Evolutionary conservation across 1,140 invertebrate genomes (phyloP), one percentile per base, ranked within the genome.

Genomic region (Aphaenogaster floridana): DNA sequence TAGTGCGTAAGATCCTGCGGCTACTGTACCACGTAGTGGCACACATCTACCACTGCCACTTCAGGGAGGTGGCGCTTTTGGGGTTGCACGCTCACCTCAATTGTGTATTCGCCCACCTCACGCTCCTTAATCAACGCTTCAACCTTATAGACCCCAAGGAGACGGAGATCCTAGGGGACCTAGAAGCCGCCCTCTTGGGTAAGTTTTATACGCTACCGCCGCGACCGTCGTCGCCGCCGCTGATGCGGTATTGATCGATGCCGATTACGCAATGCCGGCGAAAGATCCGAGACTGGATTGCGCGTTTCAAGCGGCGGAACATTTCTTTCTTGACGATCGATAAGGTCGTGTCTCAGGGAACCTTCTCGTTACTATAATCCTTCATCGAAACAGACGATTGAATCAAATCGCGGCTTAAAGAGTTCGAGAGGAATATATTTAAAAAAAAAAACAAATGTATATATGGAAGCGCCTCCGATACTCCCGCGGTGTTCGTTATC

Each of bases 41-140:
- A 94, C 99, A 99, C 96, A 97, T 99, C 94, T 99, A 99, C 96
- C 98, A 99, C 96, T 98, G 98, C 96, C 99, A 99, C 97, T 99
- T 99, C 96, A 97, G 98, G 96, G 98, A 99, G 96, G 97, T 99
- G 92, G 97, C 98, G 92, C 96, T 98, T 91, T 97, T 99, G 94
- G 97, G 98, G 92, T 96, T 99, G 92, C 98, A 99, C 96, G 97
- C 98, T 93, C 98, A 99, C 96, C 97, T 99, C 94, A 99, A 99
- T 96, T 98, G 98, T 96, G 98, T 99, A 84, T 99, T 99, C 96
- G 98, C 98, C 95, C 99, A 99, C 96, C 97, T 99, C 94, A 99
- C 98, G 91, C 97, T 97, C 96, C 96, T 98, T 93, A 97, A 98
- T 98, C 96, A 98, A 97, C 97, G 98, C 96, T 99, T 99, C 96